A percentile compares a stretch with the other conserved stretches of the same genome.
phyloP scores from a whole-genome alignment of 2,888 invertebrate genomes.

The Cephus rjabovi region DNA sequence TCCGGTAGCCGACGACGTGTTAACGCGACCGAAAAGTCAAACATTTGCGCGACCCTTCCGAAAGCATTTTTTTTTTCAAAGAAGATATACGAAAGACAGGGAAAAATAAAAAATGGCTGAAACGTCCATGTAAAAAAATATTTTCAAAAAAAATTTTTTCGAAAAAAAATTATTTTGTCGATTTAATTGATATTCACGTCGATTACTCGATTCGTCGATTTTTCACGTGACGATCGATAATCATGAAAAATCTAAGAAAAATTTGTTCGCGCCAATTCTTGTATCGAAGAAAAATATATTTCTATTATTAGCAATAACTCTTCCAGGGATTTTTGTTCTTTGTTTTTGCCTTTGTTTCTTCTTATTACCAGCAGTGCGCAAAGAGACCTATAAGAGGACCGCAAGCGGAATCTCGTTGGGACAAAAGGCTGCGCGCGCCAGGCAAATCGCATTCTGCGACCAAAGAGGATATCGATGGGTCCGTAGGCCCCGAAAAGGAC shows the following conservation, averaged over 20 bases:
- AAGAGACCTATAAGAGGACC: neutral
- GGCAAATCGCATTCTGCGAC: conserved; percentile 10
- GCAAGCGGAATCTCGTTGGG: conserved; percentile 17
- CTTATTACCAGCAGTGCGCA: neutral
- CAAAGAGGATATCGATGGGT: neutral
- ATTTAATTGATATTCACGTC: neutral
- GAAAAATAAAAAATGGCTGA: neutral
- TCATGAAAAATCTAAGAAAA: neutral
- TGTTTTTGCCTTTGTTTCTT: neutral
- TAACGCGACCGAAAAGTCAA: neutral
- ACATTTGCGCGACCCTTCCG: neutral
- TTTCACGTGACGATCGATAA: neutral
- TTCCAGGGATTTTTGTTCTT: neutral
- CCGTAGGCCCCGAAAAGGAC: neutral
- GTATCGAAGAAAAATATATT: neutral
- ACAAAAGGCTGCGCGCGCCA: conserved; percentile 15
- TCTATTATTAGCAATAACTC: neutral
- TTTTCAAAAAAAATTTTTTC: neutral
- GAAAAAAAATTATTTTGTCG: neutral
- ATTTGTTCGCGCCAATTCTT: neutral
- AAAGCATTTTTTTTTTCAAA: neutral
- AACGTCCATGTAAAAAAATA: neutral
- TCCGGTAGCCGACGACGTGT: neutral
- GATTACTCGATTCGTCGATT: neutral
- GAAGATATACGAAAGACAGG: neutral